Base-by-base conservation (phyloP, 2,113 vertebrate genomes). In the Rhinolophus sinicus region DNA sequence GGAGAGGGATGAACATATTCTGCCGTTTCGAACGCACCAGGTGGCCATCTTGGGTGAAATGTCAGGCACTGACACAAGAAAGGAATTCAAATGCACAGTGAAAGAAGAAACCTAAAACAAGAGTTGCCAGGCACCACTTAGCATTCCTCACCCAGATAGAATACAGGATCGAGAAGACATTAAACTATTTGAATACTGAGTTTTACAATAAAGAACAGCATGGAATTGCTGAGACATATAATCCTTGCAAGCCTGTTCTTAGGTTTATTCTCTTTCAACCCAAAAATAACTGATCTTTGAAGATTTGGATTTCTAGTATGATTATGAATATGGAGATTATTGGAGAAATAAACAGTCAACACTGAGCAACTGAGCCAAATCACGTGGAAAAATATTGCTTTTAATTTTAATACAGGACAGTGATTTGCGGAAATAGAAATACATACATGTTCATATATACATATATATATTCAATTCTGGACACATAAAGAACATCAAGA, bases 1-100 rank as follows among this genome's bases (percentile, higher is more conserved):
- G n/a, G 3, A 73, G 60, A 40, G 88, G 22, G n/a, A 95, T 38
- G 62, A 56, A 93, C 60, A 93, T 38, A 84, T 96, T 93, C 80
- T 88, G 83, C 58, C 58, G 76, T 80, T 67, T 88, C 19, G 19
- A 73, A 78, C 0, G 3, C 38, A 35, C 65, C 87, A 81, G 30
- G 58, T 40, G 64, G 58, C n/a, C 64, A 24, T 14, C 38, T 56
- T 0, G 6, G 77, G 90, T 56, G 58, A 76, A 78, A 75, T 44
- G 40, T 58, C 64, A 77, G 70, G 35, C 44, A 60, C 6, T 24
- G 13, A 44, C 52, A 44, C 30, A 38, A 40, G n/a, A 65, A 28
- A 52, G n/a, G 21, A 78, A 62, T 62, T 52, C 60, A 72, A 67
- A 73, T 19, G 19, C 4, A 35, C 44, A 90, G 47, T 50, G 44